Percentiles rank a stretch among this genome's conserved stretches.
These are phyloP conservation scores for Melanostoma scalare DNA, from an alignment of 2,888 invertebrate genomes.

Conservation along the genomic window DNA sequence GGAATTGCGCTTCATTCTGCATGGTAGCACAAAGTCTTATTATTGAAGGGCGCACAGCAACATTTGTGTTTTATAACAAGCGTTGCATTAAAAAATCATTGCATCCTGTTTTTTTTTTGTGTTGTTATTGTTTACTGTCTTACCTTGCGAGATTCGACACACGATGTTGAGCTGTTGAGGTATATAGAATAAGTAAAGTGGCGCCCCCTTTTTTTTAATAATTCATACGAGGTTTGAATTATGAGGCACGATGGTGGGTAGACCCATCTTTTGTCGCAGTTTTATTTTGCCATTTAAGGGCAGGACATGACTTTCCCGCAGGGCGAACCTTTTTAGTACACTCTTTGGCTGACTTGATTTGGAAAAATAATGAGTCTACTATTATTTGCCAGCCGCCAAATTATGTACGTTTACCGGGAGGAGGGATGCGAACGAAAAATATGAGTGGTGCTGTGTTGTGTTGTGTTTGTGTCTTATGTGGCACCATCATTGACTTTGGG, in stretches of 20 bases:
- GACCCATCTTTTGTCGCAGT: conserved; percentile 9
- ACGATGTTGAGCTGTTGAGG: not conserved
- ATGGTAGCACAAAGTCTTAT: conserved; percentile 12
- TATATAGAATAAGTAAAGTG: conserved; percentile 35
- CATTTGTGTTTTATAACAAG: conserved; percentile 58
- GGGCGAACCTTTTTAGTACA: conserved; percentile 34
- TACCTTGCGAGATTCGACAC: conserved; percentile 44
- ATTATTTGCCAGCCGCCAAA: conserved; percentile 40
- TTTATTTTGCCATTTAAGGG: conserved; percentile 31
- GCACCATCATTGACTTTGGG: conserved; percentile 49
- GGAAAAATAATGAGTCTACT: conserved; percentile 51
- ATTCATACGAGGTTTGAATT: conserved; percentile 50
- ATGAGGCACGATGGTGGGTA: conserved; percentile 45
- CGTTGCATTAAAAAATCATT: conserved; percentile 72
- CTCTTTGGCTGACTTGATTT: conserved; percentile 33
- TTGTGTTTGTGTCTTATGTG: not conserved
- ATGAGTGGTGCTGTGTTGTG: conserved; percentile 24
- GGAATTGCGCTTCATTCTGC: conserved; percentile 9
- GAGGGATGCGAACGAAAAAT: conserved; percentile 16
- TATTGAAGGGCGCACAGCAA: conserved; percentile 33
- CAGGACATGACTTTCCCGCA: conserved; percentile 48
- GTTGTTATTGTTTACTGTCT: conserved; percentile 33
- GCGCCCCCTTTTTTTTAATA: conserved; percentile 58
- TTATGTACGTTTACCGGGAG: conserved; percentile 20
- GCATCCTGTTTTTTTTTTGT: conserved; percentile 28